Base-by-base conservation (phyloP, 2,888 invertebrate species). In the Aphidoletes aphidimyza region DNA sequence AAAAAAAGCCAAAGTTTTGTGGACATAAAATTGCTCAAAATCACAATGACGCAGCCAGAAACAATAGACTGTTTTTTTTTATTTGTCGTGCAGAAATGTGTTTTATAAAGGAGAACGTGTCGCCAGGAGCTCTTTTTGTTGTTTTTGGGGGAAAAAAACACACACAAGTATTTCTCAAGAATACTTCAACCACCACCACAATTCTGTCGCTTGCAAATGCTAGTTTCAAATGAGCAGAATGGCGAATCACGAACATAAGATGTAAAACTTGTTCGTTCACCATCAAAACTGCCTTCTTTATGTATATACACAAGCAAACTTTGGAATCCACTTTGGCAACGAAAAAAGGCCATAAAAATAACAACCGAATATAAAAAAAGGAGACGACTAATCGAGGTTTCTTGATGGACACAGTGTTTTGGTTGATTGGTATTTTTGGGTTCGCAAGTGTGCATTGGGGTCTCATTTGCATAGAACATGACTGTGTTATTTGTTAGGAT, bases 401-500 rank as follows among this genome's bases (percentile, higher is more conserved):
- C n/a, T 69, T 26, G 34, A 14, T 14, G 11, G 30, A 3, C 6
- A 69, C 2, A 17, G 14, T n/a, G n/a, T 69, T 30, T 69, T 30
- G 0, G 69, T 30, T 69, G 69, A 69, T 30, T n/a, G 14, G 2
- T n/a, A 54, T 34, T 14, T 30, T 30, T 54, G 22, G 2, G 17
- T 14, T 47, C 22, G 19, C 8, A 26, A 26, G 11, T 5, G 14
- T 69, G 14, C n/a, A 54, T 69, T 0, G 30, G n/a, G 34, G 69
- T 9, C n/a, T 69, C 34, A 69, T 69, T 69, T 69, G 69, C 69
- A 69, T 69, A 30, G 69, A 6, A 69, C 30, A 69, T 69, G 69
- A 69, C 69, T 14, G 30, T 69, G 69, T 69, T 2, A 34, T 69
- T 69, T 69, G n/a, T 34, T 69, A 5, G 14, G 69, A 69, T 69